Percentiles rank a stretch among this genome's conserved stretches.
Evolutionary conservation across 1,140 invertebrate genomes (phyloP).

Genomic region (Sitophilus oryzae): DNA sequence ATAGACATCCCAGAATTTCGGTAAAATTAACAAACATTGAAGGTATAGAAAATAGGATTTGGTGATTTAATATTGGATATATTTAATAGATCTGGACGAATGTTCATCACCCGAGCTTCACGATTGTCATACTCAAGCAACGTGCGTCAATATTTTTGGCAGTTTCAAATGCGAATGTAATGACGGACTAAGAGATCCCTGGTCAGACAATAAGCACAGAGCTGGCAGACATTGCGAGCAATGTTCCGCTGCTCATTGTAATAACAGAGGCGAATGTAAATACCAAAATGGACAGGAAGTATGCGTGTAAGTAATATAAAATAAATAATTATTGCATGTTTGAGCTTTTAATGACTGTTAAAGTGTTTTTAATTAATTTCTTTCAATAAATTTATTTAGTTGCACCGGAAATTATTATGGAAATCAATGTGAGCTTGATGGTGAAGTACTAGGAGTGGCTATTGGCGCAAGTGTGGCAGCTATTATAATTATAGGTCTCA

Average conservation of each 20-base stretch:
- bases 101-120: slow-evolving; percentile 79
- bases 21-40: no score
- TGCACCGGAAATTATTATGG: slow-evolving; percentile 84
- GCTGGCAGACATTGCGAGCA: slow-evolving; percentile 69
- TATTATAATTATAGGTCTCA: slow-evolving; percentile 80
- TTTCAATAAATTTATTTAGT: slow-evolving; percentile 44
- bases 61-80: neutral
- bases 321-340: neutral
- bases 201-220: slow-evolving; percentile 55
- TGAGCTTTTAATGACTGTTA: neutral
- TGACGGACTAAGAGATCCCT: slow-evolving; percentile 70
- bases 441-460: slow-evolving; percentile 83
- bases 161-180: slow-evolving; percentile 82
- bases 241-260: slow-evolving; percentile 74
- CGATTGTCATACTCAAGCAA: slow-evolving; percentile 82
- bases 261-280: slow-evolving; percentile 73
- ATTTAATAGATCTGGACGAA: slow-evolving; percentile 77
- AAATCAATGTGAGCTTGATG: slow-evolving; percentile 81
- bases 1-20: no score
- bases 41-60: neutral
- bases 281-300: slow-evolving; percentile 69
- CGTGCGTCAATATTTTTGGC: slow-evolving; percentile 85
- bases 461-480: slow-evolving; percentile 83
- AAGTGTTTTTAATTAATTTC: neutral
- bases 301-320: slow-evolving; percentile 64